Base-by-base conservation (phyloP, 2,113 vertebrate species). In the Chionomys nivalis region DNA sequence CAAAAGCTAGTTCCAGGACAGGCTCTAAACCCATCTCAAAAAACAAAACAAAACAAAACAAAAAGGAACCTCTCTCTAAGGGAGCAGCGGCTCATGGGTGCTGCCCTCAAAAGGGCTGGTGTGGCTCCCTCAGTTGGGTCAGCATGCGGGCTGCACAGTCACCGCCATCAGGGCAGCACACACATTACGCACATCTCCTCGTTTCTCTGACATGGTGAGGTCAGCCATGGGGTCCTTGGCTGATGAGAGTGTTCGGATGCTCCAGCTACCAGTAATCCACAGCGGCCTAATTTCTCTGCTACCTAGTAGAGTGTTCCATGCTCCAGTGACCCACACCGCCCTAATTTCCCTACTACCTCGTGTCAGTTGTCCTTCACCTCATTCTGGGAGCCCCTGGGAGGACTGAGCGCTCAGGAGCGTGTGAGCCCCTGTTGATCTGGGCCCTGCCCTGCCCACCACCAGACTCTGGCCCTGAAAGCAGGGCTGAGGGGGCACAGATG, bases 91-190 rank as follows among this genome's bases (percentile, higher is more conserved):
- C 31, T 33, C 33, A 19, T 23, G 78, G 33, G 49, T 42, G 8
- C 78, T 8, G 14, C 63, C 44, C 8, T 26, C 75, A 28, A 3
- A 39, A 52, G 19, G n/a, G n/a, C 70, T 39, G 44, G 4, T n/a
- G 7, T 49, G 14, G 10, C 2, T 47, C 89, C 26, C 4, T 23
- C 31, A 49, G 75, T 11, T 23, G 1, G 13, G 44, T 23, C 0
- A 42, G n/a, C 33, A 42, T n/a, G 28, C 7, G 17, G 91, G 52
- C 19, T 36, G 31, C 19, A 70, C 31, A 11, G 36, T 9, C 16
- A 11, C 3, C 10, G 11, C 47, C 5, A 0, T 47, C 75, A 31
- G 28, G 82, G 14, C 0, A 42, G n/a, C n/a, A 55, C 0, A 9
- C 3, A 1, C 47, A 28, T 31, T 33, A 47, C 1, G 14, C 28